Evolutionary conservation across 2,888 invertebrate genomes (phyloP).

Genomic region (Neria commutata): DNA sequence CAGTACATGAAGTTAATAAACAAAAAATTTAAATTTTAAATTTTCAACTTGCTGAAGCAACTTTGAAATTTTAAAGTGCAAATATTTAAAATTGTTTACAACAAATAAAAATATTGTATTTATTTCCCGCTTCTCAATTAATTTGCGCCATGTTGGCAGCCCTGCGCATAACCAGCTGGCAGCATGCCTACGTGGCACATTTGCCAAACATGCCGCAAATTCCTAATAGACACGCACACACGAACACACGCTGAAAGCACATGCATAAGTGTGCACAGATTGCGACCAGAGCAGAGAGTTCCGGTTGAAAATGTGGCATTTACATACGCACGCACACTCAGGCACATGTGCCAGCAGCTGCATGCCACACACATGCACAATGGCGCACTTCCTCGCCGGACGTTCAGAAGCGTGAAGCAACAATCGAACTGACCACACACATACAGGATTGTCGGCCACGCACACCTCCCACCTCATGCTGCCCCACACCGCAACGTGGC

Average conservation of each 20-base stretch:
- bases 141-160: neutral
- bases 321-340: constrained; percentile 13
- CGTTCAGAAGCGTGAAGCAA: constrained; percentile 32
- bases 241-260: neutral
- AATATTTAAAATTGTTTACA: too few species aligned
- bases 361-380: constrained; percentile 27
- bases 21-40: too few species aligned
- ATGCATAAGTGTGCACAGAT: neutral
- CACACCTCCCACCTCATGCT: too few species aligned
- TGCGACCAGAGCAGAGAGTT: neutral
- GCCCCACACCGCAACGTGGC: constrained; percentile 2
- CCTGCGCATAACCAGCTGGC: neutral
- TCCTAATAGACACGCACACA: neutral
- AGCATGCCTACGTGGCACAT: constrained; percentile 1
- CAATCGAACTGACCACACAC: constrained; percentile 30
- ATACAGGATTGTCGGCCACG: neutral
- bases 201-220: constrained; percentile 1
- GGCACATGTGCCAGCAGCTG: constrained; percentile 31
- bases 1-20: too few species aligned
- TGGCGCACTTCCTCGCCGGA: constrained; percentile 31
- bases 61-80: too few species aligned
- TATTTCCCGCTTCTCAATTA: too few species aligned
- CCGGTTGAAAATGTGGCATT: constrained; percentile 15
- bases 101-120: too few species aligned
- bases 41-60: too few species aligned